Percentiles rank a stretch among this genome's conserved stretches.
These are phyloP conservation scores for Chromobotia macracanthus DNA, from an alignment of 2,797 vertebrate genomes.

Conservation along the genomic window DNA sequence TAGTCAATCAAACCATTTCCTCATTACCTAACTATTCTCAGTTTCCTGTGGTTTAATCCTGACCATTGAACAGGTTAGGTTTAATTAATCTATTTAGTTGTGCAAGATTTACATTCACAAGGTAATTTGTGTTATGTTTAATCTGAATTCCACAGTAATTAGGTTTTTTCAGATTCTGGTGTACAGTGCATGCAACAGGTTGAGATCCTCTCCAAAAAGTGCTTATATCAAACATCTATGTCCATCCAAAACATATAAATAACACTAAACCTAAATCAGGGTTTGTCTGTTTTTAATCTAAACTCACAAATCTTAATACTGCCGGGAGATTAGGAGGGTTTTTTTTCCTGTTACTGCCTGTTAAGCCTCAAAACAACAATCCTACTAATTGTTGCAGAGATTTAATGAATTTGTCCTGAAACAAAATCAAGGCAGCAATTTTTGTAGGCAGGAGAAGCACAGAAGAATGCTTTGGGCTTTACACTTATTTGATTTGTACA, in stretches of 20 bases:
- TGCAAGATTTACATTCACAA: slow-evolving; percentile 70
- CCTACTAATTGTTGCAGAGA: background rate
- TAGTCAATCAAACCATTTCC: slow-evolving; percentile 76
- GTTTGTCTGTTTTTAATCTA: slow-evolving; percentile 7
- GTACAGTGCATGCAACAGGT: slow-evolving; percentile 23
- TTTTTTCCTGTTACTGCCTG: slow-evolving; percentile 5
- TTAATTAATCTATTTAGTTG: slow-evolving; percentile 74
- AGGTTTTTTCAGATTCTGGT: slow-evolving; percentile 63
- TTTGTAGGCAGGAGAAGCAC: slow-evolving; percentile 4
- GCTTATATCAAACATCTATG: slow-evolving; percentile 46
- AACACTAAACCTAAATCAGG: background rate
- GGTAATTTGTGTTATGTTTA: slow-evolving; percentile 66
- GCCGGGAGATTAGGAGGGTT: background rate
- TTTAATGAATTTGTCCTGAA: background rate
- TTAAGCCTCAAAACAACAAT: slow-evolving; percentile 1
- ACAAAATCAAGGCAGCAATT: slow-evolving; percentile 5
- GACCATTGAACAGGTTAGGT: slow-evolving; percentile 75
- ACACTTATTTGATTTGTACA: too few species aligned
- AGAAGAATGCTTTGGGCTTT: background rate
- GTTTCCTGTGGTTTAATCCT: slow-evolving; percentile 70
- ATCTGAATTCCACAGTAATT: slow-evolving; percentile 64
- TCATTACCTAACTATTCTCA: slow-evolving; percentile 72
- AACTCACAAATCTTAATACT: background rate
- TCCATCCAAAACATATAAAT: slow-evolving; percentile 25
- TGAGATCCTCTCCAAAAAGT: slow-evolving; percentile 43